phyloP scores from a whole-genome alignment of 23 tunicate genomes.

The Trididemnum miniatum region DNA sequence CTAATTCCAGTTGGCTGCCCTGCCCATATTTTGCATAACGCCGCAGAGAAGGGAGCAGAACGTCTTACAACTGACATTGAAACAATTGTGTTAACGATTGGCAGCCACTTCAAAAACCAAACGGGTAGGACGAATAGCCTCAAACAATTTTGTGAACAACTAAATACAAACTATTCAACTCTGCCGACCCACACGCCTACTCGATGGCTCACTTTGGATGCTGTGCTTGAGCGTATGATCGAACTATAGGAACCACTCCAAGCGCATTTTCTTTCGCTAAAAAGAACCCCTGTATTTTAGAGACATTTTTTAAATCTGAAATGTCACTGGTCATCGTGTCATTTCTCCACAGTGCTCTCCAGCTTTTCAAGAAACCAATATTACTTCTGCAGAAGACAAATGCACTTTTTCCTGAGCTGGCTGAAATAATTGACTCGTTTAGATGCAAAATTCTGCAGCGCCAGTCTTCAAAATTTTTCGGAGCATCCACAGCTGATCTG shows the following conservation, averaged over 20 bases:
- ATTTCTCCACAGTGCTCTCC: constrained; percentile 22
- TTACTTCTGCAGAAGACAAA: constrained; percentile 39
- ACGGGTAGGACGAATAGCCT: constrained; percentile 24
- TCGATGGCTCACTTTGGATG: constrained; percentile 28
- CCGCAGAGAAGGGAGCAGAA: constrained; percentile 31
- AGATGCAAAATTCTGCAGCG: constrained; percentile 51
- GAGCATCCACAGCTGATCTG: constrained; percentile 62
- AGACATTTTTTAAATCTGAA: constrained; percentile 8
- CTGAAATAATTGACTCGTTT: constrained; percentile 47
- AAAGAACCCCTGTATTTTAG: constrained; percentile 14
- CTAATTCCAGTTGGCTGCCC: constrained; percentile 39
- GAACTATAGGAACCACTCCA: constrained; percentile 46
- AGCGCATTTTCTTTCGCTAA: constrained; percentile 18
- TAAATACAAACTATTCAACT: constrained; percentile 19
- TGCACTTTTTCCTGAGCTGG: constrained; percentile 32
- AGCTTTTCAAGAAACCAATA: constrained; percentile 29
- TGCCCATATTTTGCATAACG: constrained; percentile 34
- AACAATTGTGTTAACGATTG: constrained; percentile 26
- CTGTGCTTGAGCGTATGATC: constrained; percentile 31
- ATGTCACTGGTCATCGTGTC: constrained; percentile 4
- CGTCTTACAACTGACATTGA: constrained; percentile 27
- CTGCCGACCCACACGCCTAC: constrained; percentile 20
- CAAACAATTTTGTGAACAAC: constrained; percentile 31
- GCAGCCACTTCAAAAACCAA: constrained; percentile 34
- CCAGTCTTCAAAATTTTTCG: constrained; percentile 44